Conservation (phyloP, 2,888 invertebrate species). For the Pseudoips prasinana region DNA sequence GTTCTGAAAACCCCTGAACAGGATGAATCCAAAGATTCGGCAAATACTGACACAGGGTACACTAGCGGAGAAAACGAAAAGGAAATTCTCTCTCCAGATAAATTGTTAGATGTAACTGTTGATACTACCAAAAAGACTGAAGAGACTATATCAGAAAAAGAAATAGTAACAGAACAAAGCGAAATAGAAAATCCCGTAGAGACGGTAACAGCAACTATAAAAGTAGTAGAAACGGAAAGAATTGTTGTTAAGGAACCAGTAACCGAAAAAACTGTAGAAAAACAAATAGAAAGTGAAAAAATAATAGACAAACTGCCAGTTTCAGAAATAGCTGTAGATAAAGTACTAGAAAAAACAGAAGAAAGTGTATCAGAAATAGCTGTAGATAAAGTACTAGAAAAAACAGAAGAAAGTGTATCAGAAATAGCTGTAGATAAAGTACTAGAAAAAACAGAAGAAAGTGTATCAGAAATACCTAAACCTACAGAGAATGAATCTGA, state of each 20-base stretch:
- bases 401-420: too few species aligned
- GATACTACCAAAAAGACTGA: not conserved
- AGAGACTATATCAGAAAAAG: conserved; percentile 2
- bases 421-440: too few species aligned
- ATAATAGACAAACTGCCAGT: conserved; percentile 3
- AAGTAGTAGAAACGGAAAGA: conserved; percentile 1
- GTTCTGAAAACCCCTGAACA: conserved; percentile 44
- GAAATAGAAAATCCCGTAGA: conserved; percentile 5
- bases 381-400: too few species aligned
- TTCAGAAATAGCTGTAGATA: too few species aligned
- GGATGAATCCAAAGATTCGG: conserved; percentile 53
- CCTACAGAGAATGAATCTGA: too few species aligned
- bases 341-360: too few species aligned
- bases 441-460: conserved; percentile 4
- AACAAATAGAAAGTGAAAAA: conserved; percentile 1
- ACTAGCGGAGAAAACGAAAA: conserved; percentile 28
- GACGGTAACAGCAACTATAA: conserved; percentile 2
- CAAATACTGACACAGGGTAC: conserved; percentile 50
- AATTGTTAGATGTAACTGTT: conserved; percentile 1
- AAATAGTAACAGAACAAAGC: not conserved
- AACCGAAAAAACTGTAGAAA: conserved; percentile 1
- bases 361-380: too few species aligned
- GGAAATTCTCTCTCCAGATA: conserved; percentile 6
- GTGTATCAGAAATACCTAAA: conserved; percentile 7
- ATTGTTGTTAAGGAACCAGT: not conserved